phyloP scores from a whole-genome alignment of 2,888 invertebrate genomes.

The Drosophila picticornis region DNA sequence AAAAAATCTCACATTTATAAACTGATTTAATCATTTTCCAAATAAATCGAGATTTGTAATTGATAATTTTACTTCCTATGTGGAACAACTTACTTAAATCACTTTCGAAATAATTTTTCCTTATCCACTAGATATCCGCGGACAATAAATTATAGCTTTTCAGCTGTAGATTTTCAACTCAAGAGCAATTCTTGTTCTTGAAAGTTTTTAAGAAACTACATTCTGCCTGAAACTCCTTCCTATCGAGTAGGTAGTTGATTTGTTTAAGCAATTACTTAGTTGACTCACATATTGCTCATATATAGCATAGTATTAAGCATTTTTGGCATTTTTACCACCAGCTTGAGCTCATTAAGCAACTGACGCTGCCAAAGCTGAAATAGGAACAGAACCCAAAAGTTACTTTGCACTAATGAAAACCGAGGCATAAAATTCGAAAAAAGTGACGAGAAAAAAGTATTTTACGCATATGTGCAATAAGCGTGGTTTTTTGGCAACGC shows the following conservation, averaged over 20 bases:
- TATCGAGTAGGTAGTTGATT: neutral
- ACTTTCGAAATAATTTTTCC: neutral
- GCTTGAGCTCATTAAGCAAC: conserved; percentile 22
- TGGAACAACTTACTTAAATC: neutral
- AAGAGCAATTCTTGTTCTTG: neutral
- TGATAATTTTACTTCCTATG: neutral
- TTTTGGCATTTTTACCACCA: conserved; percentile 5
- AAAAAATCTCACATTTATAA: neutral
- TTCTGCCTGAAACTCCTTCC: neutral
- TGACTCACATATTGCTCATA: conserved; percentile 17
- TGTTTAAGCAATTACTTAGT: conserved; percentile 5
- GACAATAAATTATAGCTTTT: neutral
- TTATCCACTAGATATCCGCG: neutral
- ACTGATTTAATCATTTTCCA: neutral
- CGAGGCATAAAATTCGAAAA: conserved; percentile 30
- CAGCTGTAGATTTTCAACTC: neutral
- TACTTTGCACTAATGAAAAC: conserved; percentile 72
- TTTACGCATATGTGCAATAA: conserved; percentile 38
- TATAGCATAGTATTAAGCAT: neutral
- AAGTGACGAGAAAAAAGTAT: neutral
- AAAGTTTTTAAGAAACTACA: neutral
- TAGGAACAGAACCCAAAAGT: conserved; percentile 21
- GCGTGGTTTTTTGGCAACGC: conserved; percentile 18
- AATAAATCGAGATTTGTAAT: neutral
- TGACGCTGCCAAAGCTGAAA: neutral